Conservation (phyloP, 2,888 invertebrate species). For the Sceliomorpha sp. region DNA sequence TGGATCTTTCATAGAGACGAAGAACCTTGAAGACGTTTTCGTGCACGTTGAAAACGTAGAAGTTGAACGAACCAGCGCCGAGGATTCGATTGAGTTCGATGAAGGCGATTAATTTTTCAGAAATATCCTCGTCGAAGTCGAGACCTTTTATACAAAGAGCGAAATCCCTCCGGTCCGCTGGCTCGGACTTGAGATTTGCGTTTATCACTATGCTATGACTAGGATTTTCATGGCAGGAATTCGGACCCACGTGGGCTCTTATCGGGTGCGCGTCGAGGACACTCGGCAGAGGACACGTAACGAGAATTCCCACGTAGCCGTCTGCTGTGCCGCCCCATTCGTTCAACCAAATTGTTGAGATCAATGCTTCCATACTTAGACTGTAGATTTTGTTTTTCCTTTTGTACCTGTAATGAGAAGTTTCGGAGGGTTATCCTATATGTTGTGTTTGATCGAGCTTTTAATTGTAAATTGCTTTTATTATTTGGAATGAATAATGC, state of each 20-base stretch:
- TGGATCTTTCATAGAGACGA: conserved; percentile 81
- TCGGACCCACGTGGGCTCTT: conserved; percentile 67
- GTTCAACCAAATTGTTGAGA: conserved; percentile 84
- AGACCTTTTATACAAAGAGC: conserved; percentile 88
- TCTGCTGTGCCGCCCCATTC: conserved; percentile 83
- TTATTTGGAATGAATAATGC: too few species aligned
- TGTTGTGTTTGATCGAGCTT: not conserved
- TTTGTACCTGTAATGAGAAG: conserved; percentile 70
- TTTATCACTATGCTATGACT: conserved; percentile 74
- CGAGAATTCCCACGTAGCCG: conserved; percentile 83
- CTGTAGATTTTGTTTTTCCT: conserved; percentile 79
- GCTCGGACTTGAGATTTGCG: conserved; percentile 18
- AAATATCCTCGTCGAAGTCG: conserved; percentile 84
- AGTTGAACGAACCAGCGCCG: conserved; percentile 85
- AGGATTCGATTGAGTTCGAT: conserved; percentile 85
- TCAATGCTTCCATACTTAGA: conserved; percentile 83
- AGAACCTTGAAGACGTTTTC: conserved; percentile 82
- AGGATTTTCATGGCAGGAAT: conserved; percentile 71
- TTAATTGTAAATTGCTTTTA: too few species aligned
- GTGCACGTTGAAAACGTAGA: conserved; percentile 85
- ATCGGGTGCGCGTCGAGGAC: conserved; percentile 66
- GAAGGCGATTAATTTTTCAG: conserved; percentile 86
- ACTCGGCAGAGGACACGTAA: conserved; percentile 84
- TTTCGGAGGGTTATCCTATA: conserved; percentile 1
- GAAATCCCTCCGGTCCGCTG: conserved; percentile 77